phyloP scores from a whole-genome alignment of 92 coral and sea anemone species.

The Palythoa grandis region DNA sequence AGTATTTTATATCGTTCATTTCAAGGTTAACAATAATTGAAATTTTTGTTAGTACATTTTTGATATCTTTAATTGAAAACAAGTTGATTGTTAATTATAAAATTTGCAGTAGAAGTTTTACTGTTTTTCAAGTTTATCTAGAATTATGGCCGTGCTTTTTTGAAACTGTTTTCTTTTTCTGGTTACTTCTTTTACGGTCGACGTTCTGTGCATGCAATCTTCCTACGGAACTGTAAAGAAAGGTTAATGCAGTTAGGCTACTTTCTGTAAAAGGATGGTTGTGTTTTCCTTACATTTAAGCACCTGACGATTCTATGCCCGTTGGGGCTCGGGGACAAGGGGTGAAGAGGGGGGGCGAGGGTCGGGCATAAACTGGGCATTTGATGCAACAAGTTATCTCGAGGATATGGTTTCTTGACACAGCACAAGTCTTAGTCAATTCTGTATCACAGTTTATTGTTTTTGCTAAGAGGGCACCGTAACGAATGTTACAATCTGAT shows the following conservation, averaged over 20 bases:
- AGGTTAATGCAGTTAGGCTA: not conserved
- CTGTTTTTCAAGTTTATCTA: not conserved
- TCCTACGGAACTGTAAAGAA: conserved; percentile 31
- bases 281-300: not conserved
- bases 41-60: too few relatives aligned
- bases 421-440: too few relatives aligned
- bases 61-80: not conserved
- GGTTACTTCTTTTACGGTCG: not conserved
- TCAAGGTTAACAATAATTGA: not conserved
- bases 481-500: too few relatives aligned
- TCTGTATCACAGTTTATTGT: too few relatives aligned
- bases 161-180: not conserved
- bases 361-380: too few relatives aligned
- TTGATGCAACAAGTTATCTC: too few relatives aligned
- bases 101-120: not conserved
- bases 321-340: not conserved
- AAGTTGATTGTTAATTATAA: not conserved
- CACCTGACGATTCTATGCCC: not conserved
- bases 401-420: too few relatives aligned
- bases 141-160: conserved; percentile 3
- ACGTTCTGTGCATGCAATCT: conserved; percentile 32
- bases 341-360: too few relatives aligned
- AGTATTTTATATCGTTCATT: not conserved
- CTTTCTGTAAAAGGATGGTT: not conserved
- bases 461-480: too few relatives aligned